Conservation (phyloP, 2,888 invertebrate species). For the Pseudanteris insignis region DNA sequence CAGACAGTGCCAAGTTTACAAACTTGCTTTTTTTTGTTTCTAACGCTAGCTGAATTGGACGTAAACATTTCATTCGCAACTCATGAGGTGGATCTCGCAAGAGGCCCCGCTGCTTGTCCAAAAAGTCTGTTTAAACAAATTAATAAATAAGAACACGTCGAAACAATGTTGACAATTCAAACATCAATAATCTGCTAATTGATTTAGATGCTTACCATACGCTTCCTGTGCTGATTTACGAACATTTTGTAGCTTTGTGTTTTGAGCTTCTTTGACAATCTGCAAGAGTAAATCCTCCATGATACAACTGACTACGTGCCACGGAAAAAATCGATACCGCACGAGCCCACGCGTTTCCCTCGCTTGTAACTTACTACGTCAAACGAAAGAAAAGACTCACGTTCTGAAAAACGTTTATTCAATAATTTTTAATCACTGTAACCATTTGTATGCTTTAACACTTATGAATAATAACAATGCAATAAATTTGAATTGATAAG, state of each 20-base stretch:
- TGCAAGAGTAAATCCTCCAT: slow-evolving; percentile 91
- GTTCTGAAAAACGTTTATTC: slow-evolving; percentile 16
- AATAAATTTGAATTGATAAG: too few species aligned
- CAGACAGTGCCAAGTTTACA: slow-evolving; percentile 83
- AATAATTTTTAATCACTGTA: slow-evolving; percentile 8
- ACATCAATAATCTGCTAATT: slow-evolving; percentile 11
- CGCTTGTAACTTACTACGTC: slow-evolving; percentile 13
- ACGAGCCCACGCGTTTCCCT: slow-evolving; percentile 48
- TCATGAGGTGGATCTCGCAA: slow-evolving; percentile 84
- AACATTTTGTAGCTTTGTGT: slow-evolving; percentile 78
- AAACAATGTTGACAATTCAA: neutral
- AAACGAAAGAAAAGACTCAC: neutral
- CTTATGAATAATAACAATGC: too few species aligned
- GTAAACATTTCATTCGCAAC: slow-evolving; percentile 83
- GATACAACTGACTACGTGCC: slow-evolving; percentile 56
- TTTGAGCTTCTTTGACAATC: slow-evolving; percentile 84
- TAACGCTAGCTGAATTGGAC: slow-evolving; percentile 85
- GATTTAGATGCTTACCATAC: slow-evolving; percentile 77
- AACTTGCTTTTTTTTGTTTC: slow-evolving; percentile 89
- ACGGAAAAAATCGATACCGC: slow-evolving; percentile 61
- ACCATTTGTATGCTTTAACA: too few species aligned
- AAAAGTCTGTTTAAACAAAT: slow-evolving; percentile 77
- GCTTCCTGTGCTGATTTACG: slow-evolving; percentile 88
- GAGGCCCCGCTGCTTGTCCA: slow-evolving; percentile 82
- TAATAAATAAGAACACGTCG: neutral